phyloP scores from a whole-genome alignment of 2,113 vertebrate genomes.

The Heterocephalus glaber region DNA sequence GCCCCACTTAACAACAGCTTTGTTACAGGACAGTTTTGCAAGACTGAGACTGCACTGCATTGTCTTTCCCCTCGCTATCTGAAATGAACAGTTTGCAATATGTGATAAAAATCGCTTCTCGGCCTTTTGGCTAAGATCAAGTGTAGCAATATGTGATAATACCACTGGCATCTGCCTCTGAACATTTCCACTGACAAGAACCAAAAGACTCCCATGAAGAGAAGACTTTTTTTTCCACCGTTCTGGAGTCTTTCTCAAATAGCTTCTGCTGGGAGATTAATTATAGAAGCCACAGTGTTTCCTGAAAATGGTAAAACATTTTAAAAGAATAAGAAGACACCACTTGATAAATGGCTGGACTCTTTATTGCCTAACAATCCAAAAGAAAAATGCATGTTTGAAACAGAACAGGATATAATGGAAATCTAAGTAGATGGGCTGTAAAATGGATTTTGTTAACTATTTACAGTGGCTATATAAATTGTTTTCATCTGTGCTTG shows the following conservation, averaged over 20 bases:
- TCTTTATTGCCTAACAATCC: constrained; percentile 63
- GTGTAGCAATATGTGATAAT: constrained; percentile 34
- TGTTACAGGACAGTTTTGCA: constrained; percentile 21
- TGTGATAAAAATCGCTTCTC: too few species aligned
- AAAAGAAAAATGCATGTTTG: constrained; percentile 71
- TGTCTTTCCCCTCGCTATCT: background rate
- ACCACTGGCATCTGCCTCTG: background rate
- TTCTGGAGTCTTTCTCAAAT: constrained; percentile 62
- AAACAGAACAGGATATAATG: constrained; percentile 74
- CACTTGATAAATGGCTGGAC: constrained; percentile 75
- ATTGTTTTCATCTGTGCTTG: constrained; percentile 59
- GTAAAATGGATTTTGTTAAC: constrained; percentile 72
- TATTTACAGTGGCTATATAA: constrained; percentile 73
- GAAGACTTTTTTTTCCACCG: background rate
- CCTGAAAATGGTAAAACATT: constrained; percentile 63
- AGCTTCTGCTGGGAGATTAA: constrained; percentile 71
- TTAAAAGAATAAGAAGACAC: constrained; percentile 47
- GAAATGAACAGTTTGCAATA: constrained; percentile 52
- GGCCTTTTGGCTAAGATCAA: too few species aligned
- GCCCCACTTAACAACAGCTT: background rate
- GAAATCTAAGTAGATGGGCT: constrained; percentile 73
- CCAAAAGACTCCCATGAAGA: constrained; percentile 39
- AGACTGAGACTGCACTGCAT: background rate
- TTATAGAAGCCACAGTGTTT: constrained; percentile 70
- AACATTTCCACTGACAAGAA: constrained; percentile 42